Evolutionary conservation across 2,888 invertebrate genomes (phyloP), one percentile per base, ranked within the genome.

Genomic region (Andrena bucephala): DNA sequence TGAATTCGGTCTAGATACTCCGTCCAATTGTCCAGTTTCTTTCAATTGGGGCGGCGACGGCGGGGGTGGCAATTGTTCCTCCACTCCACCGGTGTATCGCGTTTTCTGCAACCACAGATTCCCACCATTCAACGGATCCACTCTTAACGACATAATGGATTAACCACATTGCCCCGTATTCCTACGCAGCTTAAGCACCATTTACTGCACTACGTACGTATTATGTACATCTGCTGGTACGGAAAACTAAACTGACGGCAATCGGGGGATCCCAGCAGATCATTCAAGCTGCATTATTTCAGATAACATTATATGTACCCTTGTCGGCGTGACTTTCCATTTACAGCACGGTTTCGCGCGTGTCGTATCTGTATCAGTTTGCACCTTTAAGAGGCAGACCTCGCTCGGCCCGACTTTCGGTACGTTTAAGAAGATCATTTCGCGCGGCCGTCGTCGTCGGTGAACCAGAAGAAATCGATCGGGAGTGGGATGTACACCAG

Each of bases 31-130:
- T 16, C 90, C 87, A 42, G 91, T 88, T 71, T 94, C 94, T 83
- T 94, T 94, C 68, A 93, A 83, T 60, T 90, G 91, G 1, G 94
- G 94, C 29, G 95, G 95, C 42, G 95, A 95, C n/a, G 95, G 95
- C 36, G 95, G 94, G 2, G 95, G 95, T 48, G 95, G 95, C 66
- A 95, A 94, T 90, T 95, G 94, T 86, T 95, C 95, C 77, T 95
- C 95, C 78, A 95, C 95, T 24, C 86, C 90, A 29, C 93, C 93
- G 60, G 93, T 93, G 90, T 95, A 95, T 75, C 95, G 95, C 63
- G 95, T 94, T 92, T 95, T 95, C 95, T 95, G 94, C 29, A 94
- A 94, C 6, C n/a, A 63, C 1, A 83, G 7, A 65, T 68, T 54
- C 52, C 27, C n/a, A 20, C 42, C 52, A 24, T 48, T 80, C 10